These are phyloP conservation scores for Penaeus monodon DNA, from an alignment of 2,888 invertebrate genomes.

Conservation along the genomic window DNA sequence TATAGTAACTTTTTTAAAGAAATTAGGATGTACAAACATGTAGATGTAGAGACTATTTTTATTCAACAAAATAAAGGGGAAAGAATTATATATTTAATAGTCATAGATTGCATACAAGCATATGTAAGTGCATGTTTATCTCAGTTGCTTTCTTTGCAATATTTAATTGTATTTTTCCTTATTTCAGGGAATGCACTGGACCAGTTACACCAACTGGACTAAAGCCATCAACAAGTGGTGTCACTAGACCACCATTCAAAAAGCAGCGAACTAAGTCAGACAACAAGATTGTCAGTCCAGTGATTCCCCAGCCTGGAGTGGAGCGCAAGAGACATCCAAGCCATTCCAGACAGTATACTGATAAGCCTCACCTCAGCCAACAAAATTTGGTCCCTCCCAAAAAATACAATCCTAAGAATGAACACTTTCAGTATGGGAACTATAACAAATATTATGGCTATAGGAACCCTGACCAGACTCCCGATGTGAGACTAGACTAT, in stretches of 20 bases:
- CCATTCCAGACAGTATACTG: conserved; percentile 50
- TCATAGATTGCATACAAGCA: too few relatives aligned
- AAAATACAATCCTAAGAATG: conserved; percentile 80
- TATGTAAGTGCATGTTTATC: too few relatives aligned
- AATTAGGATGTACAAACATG: too few relatives aligned
- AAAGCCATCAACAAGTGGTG: conserved; percentile 47
- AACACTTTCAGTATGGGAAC: conserved; percentile 93
- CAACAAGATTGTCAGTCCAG: conserved; percentile 92
- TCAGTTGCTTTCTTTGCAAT: too few relatives aligned
- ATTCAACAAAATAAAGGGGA: too few relatives aligned
- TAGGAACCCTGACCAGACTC: conserved; percentile 80
- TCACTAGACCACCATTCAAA: conserved; percentile 36
- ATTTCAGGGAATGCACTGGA: conserved; percentile 46
- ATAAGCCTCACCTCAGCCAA: conserved; percentile 51
- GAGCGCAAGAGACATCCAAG: conserved; percentile 65
- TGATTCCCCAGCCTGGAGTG: conserved; percentile 86
- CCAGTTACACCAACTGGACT: conserved; percentile 44
- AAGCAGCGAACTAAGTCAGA: conserved; percentile 70
- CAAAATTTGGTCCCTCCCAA: conserved; percentile 44
- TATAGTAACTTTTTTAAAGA: too few relatives aligned
- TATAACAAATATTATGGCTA: conserved; percentile 98
- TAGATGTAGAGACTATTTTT: too few relatives aligned
- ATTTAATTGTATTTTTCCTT: conserved; percentile 5
- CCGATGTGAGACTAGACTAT: conserved; percentile 82
- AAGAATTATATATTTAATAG: too few relatives aligned